phyloP scores from a whole-genome alignment of 2,888 invertebrate genomes.

The Cataglyphis albicans region DNA sequence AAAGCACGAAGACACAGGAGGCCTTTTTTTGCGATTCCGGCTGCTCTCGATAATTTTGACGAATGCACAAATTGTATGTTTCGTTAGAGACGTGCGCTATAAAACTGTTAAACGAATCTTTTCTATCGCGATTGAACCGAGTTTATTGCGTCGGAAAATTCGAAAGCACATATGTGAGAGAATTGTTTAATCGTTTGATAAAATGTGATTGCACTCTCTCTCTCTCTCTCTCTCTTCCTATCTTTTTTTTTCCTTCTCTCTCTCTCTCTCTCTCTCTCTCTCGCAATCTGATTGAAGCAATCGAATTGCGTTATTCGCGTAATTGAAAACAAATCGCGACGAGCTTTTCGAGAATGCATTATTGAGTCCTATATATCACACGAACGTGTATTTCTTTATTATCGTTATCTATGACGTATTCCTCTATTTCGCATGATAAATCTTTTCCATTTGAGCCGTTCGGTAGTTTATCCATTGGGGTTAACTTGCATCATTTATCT shows the following conservation, averaged over 20 bases:
- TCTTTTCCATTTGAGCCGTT: constrained; percentile 19
- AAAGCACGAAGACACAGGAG: neutral
- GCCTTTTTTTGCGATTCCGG: neutral
- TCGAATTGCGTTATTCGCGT: neutral
- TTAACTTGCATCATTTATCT: constrained; percentile 37
- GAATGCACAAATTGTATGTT: constrained; percentile 28
- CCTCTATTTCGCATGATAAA: constrained; percentile 29
- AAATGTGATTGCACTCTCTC: constrained; percentile 17
- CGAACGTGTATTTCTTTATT: neutral
- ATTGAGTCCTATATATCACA: neutral
- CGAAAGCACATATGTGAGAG: neutral
- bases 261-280: too few species aligned
- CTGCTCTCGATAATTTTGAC: neutral
- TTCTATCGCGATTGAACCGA: neutral
- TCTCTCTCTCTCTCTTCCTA: neutral
- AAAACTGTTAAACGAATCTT: constrained; percentile 30
- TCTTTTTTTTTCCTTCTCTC: too few species aligned
- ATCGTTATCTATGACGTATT: constrained; percentile 18
- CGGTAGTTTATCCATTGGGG: constrained; percentile 30
- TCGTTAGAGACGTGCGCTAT: neutral
- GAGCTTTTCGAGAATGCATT: neutral
- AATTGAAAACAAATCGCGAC: constrained; percentile 14
- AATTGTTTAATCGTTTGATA: constrained; percentile 29
- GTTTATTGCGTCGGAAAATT: constrained; percentile 26
- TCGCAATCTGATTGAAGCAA: constrained; percentile 17